Base-by-base conservation (phyloP, 2,888 invertebrate species). In the Dyspetes luteomarginatus region DNA sequence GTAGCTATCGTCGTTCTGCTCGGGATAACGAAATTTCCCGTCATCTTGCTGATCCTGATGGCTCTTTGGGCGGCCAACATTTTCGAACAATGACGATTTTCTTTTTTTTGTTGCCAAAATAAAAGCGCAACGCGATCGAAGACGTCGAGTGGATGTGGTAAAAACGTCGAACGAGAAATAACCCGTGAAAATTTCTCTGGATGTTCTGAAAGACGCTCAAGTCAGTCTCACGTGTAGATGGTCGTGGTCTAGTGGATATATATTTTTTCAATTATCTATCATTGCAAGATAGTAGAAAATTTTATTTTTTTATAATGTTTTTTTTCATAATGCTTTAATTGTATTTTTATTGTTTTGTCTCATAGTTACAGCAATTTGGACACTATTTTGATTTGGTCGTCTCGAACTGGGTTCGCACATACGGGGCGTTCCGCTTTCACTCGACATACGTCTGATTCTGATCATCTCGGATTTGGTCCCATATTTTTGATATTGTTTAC, bases 11-110 rank as follows among this genome's bases (percentile, higher is more conserved):
- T 1, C 4, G 72, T 76, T 60, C 82, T 83, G 55, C 76, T 72
- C 43, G 76, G 82, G 55, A 67, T 52, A 15, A 78, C 73, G 30
- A 73, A 72, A 48, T 77, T 73, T 71, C 74, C 71, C 30, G 78
- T 69, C 9, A 28, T n/a, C 17, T 75, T 77, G 30, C 79, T 78
- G 67, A 71, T 30, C 48, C 73, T 82, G 30, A 82, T 52, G 9
- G 65, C 62, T 50, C 69, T 78, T 45, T 72, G 69, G 9, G 82
- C 58, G 24, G 55, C 55, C 12, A 82, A 72, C 85, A 85, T 86
- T 60, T 79, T 81, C 65, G 56, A 55, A 7, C 15, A 4, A 43
- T 4, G 15, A 26, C 7, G n/a, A 45, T n/a, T 64, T 75, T 15
- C 4, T 24, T 26, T 22, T 3, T 17, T 22, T 4, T 28, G 28